Conservation (phyloP, 92 coral and sea anemone species). For the Montipora capitata region DNA sequence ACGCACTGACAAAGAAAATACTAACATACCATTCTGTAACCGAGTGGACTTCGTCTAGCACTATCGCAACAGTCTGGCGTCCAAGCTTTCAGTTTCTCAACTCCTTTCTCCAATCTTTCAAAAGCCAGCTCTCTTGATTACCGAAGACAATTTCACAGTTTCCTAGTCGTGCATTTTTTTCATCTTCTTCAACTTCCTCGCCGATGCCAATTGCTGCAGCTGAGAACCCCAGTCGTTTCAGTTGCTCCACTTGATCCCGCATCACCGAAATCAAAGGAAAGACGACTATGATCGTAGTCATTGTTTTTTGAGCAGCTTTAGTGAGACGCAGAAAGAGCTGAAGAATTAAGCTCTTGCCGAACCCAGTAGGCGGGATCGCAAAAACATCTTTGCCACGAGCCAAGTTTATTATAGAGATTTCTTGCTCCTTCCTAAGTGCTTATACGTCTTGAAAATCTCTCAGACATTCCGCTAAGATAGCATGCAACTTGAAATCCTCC, state of each 20-base stretch:
- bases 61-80: no score
- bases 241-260: not conserved
- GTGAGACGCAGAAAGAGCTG: not conserved
- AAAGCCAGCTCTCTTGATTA: no score
- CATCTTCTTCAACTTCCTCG: not conserved
- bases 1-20: no score
- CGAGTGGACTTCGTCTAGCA: no score
- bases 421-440: not conserved
- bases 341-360: not conserved
- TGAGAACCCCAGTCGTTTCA: not conserved
- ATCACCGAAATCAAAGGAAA: no score
- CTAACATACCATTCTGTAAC: not conserved
- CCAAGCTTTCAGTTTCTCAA: no score
- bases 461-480: conserved; percentile 1
- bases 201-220: not conserved
- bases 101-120: no score
- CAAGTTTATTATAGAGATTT: not conserved
- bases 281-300: no score
- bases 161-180: not conserved
- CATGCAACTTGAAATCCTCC: not conserved
- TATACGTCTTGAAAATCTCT: not conserved
- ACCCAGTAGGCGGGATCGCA: not conserved
- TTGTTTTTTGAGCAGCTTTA: not conserved
- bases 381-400: not conserved
- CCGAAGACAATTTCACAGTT: no score